Conservation (phyloP, 2,888 invertebrate genomes). For the Alcis repandata region DNA sequence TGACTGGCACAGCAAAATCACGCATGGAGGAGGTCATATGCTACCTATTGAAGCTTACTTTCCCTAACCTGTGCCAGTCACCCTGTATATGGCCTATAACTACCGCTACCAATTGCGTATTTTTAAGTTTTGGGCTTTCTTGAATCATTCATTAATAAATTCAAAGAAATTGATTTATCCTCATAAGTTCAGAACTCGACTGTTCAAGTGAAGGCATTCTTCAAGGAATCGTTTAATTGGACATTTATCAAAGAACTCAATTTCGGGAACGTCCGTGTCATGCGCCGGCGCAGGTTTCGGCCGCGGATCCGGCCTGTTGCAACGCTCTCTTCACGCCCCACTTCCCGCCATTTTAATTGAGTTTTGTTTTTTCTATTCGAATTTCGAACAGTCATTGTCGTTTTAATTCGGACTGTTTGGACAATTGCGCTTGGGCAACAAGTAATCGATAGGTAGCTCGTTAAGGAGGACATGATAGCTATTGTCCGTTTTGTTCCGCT, state of each 20-base stretch:
- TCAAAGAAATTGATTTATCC: too few species aligned
- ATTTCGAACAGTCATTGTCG: slow-evolving; percentile 42
- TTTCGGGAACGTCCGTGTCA: slow-evolving; percentile 32
- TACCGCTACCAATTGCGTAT: not conserved
- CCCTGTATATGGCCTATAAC: too few species aligned
- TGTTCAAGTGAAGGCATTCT: not conserved
- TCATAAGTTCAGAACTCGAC: too few species aligned
- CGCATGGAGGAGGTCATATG: too few species aligned
- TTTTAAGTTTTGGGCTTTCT: not conserved
- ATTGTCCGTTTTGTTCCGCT: slow-evolving; percentile 35
- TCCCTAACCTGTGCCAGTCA: too few species aligned
- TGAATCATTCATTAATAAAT: too few species aligned
- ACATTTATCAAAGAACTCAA: slow-evolving; percentile 27
- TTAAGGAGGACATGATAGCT: slow-evolving; percentile 39
- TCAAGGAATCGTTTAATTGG: slow-evolving; percentile 15
- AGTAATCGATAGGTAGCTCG: slow-evolving; percentile 43
- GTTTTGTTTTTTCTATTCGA: slow-evolving; percentile 63
- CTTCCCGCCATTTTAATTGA: slow-evolving; percentile 69
- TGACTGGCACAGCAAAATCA: too few species aligned
- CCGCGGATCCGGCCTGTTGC: slow-evolving; percentile 66
- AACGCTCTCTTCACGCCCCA: slow-evolving; percentile 78
- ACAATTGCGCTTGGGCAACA: slow-evolving; percentile 47
- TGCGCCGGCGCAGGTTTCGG: slow-evolving; percentile 59
- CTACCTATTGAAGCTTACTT: too few species aligned
- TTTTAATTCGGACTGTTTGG: slow-evolving; percentile 44